A percentile compares a stretch with the other conserved stretches of the same genome.
Conservation (phyloP, 2,797 vertebrate genomes). For the Micropoecilia bifurca region DNA sequence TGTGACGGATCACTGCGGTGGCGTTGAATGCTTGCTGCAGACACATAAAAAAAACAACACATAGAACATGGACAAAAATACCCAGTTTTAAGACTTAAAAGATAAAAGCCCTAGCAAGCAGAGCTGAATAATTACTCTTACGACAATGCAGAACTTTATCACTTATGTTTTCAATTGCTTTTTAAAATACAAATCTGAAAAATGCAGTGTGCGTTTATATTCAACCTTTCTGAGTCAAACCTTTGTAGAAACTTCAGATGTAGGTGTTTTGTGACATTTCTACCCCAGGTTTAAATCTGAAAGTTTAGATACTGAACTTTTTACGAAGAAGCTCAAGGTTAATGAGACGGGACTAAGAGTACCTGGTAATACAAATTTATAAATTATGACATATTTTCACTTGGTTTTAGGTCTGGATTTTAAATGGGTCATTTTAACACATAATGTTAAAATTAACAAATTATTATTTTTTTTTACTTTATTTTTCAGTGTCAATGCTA, state of each 20-base stretch:
- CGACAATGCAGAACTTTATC: neutral
- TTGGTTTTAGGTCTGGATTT: neutral
- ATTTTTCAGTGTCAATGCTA: neutral
- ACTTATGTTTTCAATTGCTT: neutral
- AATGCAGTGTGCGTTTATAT: neutral
- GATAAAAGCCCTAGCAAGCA: neutral
- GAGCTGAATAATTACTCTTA: neutral
- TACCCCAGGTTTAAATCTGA: neutral
- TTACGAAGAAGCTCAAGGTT: neutral
- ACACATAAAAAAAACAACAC: neutral
- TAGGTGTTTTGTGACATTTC: neutral
- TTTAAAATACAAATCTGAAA: neutral
- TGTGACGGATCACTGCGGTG: conserved; percentile 95
- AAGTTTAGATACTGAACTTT: neutral
- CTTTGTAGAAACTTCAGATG: neutral
- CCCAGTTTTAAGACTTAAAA: neutral
- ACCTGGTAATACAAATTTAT: neutral
- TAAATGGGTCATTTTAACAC: neutral
- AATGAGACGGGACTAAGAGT: neutral
- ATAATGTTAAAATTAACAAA: no score
- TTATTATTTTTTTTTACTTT: neutral
- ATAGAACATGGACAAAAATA: neutral
- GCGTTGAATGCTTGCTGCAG: conserved; percentile 97
- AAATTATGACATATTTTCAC: neutral
- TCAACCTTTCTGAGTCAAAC: neutral